phyloP scores from a whole-genome alignment of 2,113 vertebrate species.

The Tragelaphus buxtoni region DNA sequence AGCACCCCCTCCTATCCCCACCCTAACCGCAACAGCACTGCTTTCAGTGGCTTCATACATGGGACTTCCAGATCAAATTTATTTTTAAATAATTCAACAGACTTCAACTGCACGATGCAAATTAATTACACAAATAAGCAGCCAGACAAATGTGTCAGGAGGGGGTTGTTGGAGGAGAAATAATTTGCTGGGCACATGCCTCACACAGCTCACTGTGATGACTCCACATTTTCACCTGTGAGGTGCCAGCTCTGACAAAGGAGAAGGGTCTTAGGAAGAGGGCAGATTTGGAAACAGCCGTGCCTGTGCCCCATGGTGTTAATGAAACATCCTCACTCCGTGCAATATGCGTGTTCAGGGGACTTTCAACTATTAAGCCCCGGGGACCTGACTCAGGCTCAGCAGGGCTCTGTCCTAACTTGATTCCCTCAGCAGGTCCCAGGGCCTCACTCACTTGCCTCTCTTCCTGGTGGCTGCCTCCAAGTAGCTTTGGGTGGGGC shows the following conservation, averaged over 20 bases:
- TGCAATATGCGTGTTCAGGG: not conserved
- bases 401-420: not conserved
- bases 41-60: not conserved
- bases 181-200: not conserved
- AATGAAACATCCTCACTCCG: not conserved
- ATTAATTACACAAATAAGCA: constrained; percentile 1
- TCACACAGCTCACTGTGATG: not conserved
- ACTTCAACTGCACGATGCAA: not conserved
- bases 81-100: constrained; percentile 7
- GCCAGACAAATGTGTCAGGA: not conserved
- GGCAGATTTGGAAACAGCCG: no score
- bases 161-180: not conserved
- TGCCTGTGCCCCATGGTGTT: not conserved
- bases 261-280: not conserved
- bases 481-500: not conserved
- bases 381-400: not conserved
- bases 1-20: not conserved
- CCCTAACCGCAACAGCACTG: not conserved
- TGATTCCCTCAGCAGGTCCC: not conserved
- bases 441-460: not conserved
- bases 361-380: not conserved
- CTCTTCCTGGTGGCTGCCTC: not conserved
- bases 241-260: not conserved
- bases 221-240: not conserved
- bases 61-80: not conserved